phyloP scores from a whole-genome alignment of 2,888 invertebrate genomes.

The Sarcophaga rosellei region DNA sequence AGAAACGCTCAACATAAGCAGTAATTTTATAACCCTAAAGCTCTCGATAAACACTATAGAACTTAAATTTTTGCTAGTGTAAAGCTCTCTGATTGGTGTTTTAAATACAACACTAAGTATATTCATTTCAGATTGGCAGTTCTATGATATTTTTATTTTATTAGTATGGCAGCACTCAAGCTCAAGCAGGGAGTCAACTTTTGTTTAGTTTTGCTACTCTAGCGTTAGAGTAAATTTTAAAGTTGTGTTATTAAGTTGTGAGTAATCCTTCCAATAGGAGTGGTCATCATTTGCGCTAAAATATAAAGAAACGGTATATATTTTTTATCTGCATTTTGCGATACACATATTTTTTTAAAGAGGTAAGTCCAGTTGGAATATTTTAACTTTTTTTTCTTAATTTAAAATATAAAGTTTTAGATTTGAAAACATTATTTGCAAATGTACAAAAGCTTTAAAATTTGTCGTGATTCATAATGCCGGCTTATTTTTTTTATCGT shows the following conservation, averaged over 20 bases:
- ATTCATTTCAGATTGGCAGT: neutral
- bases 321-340: constrained; percentile 46
- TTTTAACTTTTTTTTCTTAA: constrained; percentile 8
- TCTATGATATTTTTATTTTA: neutral
- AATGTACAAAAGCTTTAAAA: too few relatives aligned
- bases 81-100: neutral
- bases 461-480: too few relatives aligned
- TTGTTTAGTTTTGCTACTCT: constrained; percentile 37
- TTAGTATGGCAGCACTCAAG: constrained; percentile 18
- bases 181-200: constrained; percentile 23
- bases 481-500: too few relatives aligned
- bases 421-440: too few relatives aligned
- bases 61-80: neutral
- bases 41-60: too few relatives aligned
- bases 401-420: constrained; percentile 11
- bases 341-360: constrained; percentile 56
- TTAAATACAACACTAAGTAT: neutral
- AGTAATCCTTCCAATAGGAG: constrained; percentile 70
- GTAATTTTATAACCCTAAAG: too few relatives aligned
- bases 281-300: constrained; percentile 64
- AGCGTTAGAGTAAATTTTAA: constrained; percentile 64
- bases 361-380: constrained; percentile 47
- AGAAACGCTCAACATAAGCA: too few relatives aligned
- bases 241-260: constrained; percentile 69
- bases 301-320: constrained; percentile 42